phyloP scores from a whole-genome alignment of 2,113 vertebrate species.

The Toxotes jaculatrix region DNA sequence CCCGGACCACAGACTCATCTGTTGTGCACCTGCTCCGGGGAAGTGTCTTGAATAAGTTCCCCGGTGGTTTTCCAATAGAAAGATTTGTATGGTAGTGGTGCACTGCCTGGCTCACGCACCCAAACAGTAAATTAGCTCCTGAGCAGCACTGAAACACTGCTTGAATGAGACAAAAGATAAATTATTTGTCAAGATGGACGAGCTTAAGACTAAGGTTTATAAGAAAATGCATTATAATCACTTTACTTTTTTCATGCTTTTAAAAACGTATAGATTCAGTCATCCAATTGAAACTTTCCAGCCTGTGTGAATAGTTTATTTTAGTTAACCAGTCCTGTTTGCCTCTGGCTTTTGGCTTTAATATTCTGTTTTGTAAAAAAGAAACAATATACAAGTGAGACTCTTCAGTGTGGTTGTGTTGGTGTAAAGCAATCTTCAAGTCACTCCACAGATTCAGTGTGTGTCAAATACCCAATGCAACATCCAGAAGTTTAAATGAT shows the following conservation, averaged over 20 bases:
- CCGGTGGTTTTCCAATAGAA: slow-evolving; percentile 27
- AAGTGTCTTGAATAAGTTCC: slow-evolving; percentile 30
- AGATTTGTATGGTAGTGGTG: slow-evolving; percentile 40
- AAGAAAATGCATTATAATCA: not conserved
- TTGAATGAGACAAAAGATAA: slow-evolving; percentile 21
- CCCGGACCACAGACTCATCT: not conserved
- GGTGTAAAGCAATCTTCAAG: too few relatives aligned
- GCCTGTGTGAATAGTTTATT: slow-evolving; percentile 27
- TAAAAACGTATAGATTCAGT: not conserved
- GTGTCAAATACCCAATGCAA: not conserved
- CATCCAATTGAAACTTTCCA: not conserved
- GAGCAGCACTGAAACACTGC: slow-evolving; percentile 2
- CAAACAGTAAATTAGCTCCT: slow-evolving; percentile 21
- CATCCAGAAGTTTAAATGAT: not conserved
- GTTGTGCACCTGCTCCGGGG: slow-evolving; percentile 56
- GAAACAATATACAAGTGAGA: too few relatives aligned
- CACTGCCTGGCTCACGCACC: not conserved
- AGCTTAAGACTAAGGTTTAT: not conserved
- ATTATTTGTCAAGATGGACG: not conserved
- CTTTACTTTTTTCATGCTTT: not conserved
- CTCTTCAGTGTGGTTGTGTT: not conserved
- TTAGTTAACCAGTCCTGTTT: not conserved
- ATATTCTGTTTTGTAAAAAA: too few relatives aligned
- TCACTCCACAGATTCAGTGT: not conserved
- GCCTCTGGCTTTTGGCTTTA: not conserved